Base-by-base conservation (phyloP, 2,797 vertebrate species). In the Simalia tracyae region DNA sequence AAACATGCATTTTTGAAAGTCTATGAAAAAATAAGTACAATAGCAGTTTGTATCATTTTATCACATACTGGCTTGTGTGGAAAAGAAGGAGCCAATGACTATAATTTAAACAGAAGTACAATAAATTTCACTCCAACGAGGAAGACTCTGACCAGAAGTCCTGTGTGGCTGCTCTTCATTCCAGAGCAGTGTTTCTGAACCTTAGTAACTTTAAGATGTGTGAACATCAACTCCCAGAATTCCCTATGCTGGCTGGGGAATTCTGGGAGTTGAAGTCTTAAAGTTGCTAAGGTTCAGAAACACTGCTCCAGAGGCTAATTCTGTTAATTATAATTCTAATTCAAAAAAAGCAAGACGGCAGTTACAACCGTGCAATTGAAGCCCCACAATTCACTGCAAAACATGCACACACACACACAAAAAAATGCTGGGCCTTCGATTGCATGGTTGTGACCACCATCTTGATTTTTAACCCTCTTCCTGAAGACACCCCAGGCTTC, bases 1-100 rank as follows among this genome's bases (percentile, higher is more conserved):
- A 94, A 84, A 14, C 28, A 68, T 93, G 24, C 59, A 68, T n/a
- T 91, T 92, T 89, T 91, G 86, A 93, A 84, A 76, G 90, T 88
- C 91, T 94, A 92, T 94, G 89, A 91, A 91, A 94, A 12, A 2
- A 2, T 0, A 14, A 28, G 22, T 59, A 36, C 89, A 61, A 42
- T 56, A 28, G 28, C n/a, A 89, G 22, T 89, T 90, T 87, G 56
- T 22, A n/a, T 91, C 54, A 24, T 61, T 26, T 87, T 42, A 46
- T 81, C 36, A 81, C 36, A 42, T 1, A 76, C 7, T 42, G 17
- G 7, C 7, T 0, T 42, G 22, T 42, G 17, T 7, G 22, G 42
- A 76, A 76, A 22, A 76, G 31, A 76, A 76, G 72, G 36, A 81
- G 3, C 72, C 36, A 81, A 8, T 1, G 2, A 42, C 19, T 81